A percentile compares a stretch with the other conserved stretches of the same genome.
Evolutionary conservation across 2,888 invertebrate species (phyloP).

Genomic region (Ormia ochracea): DNA sequence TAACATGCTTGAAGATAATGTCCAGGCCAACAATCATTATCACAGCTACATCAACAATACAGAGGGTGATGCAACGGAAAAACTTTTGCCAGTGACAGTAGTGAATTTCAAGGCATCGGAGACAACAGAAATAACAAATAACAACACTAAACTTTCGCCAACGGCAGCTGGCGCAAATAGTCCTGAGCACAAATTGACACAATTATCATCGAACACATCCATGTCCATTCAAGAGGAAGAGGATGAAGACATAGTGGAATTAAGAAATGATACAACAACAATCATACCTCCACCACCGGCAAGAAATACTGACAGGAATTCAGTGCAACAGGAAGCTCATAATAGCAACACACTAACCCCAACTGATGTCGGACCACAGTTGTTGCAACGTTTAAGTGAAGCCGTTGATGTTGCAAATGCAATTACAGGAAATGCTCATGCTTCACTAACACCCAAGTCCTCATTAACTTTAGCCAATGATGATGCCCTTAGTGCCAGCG

Average conservation of each 20-base stretch:
- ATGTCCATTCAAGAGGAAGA: constrained; percentile 74
- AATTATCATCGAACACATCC: constrained; percentile 68
- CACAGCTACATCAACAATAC: constrained; percentile 43
- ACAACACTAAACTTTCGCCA: constrained; percentile 41
- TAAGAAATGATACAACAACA: constrained; percentile 14
- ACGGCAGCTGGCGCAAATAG: constrained; percentile 37
- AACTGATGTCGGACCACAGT: not conserved
- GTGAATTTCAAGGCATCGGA: constrained; percentile 46
- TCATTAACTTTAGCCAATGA: constrained; percentile 70
- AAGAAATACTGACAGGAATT: constrained; percentile 15
- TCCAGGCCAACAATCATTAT: constrained; percentile 21
- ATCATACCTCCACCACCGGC: not conserved
- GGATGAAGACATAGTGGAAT: constrained; percentile 67
- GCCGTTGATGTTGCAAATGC: constrained; percentile 53
- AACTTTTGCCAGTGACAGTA: constrained; percentile 66
- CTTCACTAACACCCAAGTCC: constrained; percentile 67
- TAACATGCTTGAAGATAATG: constrained; percentile 21
- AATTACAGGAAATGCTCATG: constrained; percentile 56
- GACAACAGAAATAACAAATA: not conserved
- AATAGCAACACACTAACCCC: not conserved
- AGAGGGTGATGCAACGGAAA: constrained; percentile 67
- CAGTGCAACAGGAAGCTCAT: constrained; percentile 27
- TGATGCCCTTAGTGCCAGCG: constrained; percentile 69
- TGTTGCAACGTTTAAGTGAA: constrained; percentile 42
- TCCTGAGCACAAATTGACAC: constrained; percentile 65